Percentiles rank a stretch among this genome's conserved stretches.
These are phyloP conservation scores for Cyprinodon tularosa DNA, from an alignment of 2,113 vertebrate species.

Conservation along the genomic window DNA sequence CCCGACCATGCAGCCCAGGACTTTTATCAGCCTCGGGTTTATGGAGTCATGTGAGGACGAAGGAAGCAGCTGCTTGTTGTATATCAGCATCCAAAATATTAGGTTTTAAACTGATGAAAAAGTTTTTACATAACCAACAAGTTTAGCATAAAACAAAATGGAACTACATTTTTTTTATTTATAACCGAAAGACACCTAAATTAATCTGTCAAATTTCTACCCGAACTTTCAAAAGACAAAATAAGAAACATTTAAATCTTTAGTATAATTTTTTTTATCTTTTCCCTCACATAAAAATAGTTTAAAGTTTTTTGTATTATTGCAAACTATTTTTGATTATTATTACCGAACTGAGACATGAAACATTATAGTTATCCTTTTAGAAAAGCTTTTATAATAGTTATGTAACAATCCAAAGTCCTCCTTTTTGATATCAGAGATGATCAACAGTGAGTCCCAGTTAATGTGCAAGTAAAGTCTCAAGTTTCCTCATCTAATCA, in stretches of 20 bases:
- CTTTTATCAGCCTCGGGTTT: slow-evolving; percentile 59
- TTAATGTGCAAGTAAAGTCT: background rate
- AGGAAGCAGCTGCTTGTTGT: slow-evolving; percentile 30
- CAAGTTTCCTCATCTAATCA: background rate
- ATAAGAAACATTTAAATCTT: background rate
- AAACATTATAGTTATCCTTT: too few species aligned
- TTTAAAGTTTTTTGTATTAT: too few species aligned
- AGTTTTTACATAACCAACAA: too few species aligned
- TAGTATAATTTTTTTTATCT: too few species aligned
- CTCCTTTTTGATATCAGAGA: background rate
- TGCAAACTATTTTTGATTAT: too few species aligned
- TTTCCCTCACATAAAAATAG: too few species aligned
- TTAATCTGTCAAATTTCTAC: background rate
- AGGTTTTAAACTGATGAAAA: background rate
- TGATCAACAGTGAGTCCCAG: background rate
- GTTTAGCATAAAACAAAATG: too few species aligned
- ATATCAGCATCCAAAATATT: slow-evolving; percentile 44
- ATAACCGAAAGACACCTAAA: background rate
- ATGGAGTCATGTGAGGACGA: slow-evolving; percentile 52
- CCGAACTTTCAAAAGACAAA: background rate
- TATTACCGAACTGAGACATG: background rate
- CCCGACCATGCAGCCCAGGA: slow-evolving; percentile 51
- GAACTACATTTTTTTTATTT: too few species aligned
- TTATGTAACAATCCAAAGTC: background rate
- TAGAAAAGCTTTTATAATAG: background rate